Evolutionary conservation across 2,797 vertebrate genomes (phyloP), one percentile per base, ranked within the genome.

Genomic region (Columba guinea): DNA sequence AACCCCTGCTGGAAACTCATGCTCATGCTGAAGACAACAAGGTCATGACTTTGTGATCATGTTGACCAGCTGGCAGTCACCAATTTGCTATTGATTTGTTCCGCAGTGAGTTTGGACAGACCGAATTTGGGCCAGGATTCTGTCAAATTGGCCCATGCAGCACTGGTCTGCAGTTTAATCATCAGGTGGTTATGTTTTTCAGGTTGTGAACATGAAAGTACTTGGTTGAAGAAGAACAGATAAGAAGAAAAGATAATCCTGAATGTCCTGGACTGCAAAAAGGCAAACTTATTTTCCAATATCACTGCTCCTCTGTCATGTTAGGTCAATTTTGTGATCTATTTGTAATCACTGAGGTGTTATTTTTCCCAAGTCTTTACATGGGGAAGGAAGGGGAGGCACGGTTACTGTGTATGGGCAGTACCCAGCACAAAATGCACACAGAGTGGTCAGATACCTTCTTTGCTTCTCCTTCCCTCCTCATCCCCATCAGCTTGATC

Each of bases 11-110:
- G 56, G 15, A 70, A 41, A 23, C 1, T 13, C 34, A 2, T 6
- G 5, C 16, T 65, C 5, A 0, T 8, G 1, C 20, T 10, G 30
- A 30, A 51, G 52, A 24, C 12, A 10, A 5, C 17, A 18, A 21
- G 5, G 5, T 13, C 17, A 4, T 8, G 52, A 5, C 16, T 60
- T 5, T 22, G 46, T 28, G 64, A 7, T 11, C 3, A 1, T 2
- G 23, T 26, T 20, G 34, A 23, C 19, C 30, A 44, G 26, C 34
- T 41, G 56, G 37, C 39, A 23, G 20, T 4, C 17, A 2, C 44
- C 28, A 32, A 21, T 35, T 48, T 52, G 37, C 55, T 49, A 12
- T 21, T 48, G 3, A 6, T 12, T 39, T 15, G 10, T 14, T 53
- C 58, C 63, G 22, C 4, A 6, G 17, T 26, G 17, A 41, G 26